Evolutionary conservation across 2,797 vertebrate species (phyloP), one percentile per base, ranked within the genome.

Genomic region (Apodemus agrarius): DNA sequence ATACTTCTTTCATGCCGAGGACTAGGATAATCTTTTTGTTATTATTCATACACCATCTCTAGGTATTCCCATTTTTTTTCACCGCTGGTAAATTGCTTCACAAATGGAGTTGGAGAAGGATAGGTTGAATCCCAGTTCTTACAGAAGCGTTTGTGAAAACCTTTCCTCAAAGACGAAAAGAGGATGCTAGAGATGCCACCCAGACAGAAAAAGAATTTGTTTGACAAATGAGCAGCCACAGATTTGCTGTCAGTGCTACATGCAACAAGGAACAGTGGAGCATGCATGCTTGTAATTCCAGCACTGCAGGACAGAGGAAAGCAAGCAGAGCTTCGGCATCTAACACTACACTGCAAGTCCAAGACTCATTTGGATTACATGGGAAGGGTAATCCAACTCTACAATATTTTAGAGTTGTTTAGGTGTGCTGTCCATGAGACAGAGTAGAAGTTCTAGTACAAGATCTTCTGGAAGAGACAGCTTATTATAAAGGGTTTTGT

Each of bases 91-190:
- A 92, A 92, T 97, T 91, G 78, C 75, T 97, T 93, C 94, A 63
- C 81, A 96, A 26, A 96, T 90, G 59, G 93, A 97, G 84, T 90
- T 94, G 59, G 76, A 97, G 65, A 89, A 92, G 97, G 89, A 97
- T 74, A 97, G 95, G 76, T 90, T 93, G 95, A 98, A 97, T 92
- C 94, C 92, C 94, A 96, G 54, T 46, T 97, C 93, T 0, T 0
- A 97, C 40, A 95, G 31, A 34, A 94, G 97, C 95, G 82, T 93
- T 94, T 96, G 97, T 52, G 87, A 97, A 94, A 98, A 96, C 95
- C 82, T 85, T 84, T 90, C n/a, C 59, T 96, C 81, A 97, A 96
- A 97, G 91, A 69, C 78, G 76, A 40, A 86, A 54, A 17, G n/a
- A n/a, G 21, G 34, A 7, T 4, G 7, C 21, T 87, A 21, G 13